Conservation (phyloP, 2,113 vertebrate genomes). For the Platichthys stellatus region DNA sequence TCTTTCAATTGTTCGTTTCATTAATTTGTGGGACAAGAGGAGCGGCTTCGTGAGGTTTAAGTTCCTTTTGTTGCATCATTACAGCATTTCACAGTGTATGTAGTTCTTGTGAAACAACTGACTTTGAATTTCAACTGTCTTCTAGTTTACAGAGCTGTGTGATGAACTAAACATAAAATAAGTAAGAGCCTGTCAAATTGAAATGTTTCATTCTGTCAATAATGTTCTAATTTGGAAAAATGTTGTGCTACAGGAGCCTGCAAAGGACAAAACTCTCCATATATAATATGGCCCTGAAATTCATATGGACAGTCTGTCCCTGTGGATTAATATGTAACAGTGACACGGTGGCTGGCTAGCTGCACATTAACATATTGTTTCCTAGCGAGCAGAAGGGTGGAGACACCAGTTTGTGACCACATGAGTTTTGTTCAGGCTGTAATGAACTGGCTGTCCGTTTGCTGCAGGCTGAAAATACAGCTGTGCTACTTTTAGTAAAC, state of each 20-base stretch:
- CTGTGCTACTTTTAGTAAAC: conserved; percentile 14
- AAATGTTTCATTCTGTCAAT: background rate
- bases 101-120: conserved; percentile 23
- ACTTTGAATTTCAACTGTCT: conserved; percentile 4
- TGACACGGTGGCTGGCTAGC: background rate
- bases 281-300: background rate
- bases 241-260: background rate
- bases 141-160: conserved; percentile 14
- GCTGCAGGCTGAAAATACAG: conserved; percentile 12
- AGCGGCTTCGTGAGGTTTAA: background rate
- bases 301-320: background rate
- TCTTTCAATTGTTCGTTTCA: background rate
- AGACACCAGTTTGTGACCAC: conserved; percentile 33
- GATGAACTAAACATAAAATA: background rate
- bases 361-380: conserved; percentile 8
- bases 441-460: conserved; percentile 2
- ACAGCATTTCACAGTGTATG: conserved; percentile 5
- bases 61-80: background rate
- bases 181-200: background rate
- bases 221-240: background rate
- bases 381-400: conserved; percentile 13
- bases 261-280: background rate
- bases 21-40: background rate
- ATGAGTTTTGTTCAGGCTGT: background rate
- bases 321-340: conserved; percentile 1